Conservation (phyloP, 2,797 vertebrate species). For the Phalanger gymnotis region DNA sequence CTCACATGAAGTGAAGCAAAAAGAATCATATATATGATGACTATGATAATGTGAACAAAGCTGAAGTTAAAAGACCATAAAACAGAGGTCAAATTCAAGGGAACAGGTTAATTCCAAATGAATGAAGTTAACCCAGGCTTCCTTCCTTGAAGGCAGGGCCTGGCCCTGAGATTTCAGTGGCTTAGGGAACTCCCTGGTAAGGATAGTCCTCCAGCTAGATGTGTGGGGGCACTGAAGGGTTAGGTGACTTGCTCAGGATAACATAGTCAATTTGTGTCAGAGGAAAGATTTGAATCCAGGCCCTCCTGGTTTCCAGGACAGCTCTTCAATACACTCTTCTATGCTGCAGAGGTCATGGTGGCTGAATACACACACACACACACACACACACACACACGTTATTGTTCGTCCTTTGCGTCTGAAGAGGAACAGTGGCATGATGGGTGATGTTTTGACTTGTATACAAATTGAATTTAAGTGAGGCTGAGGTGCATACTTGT, state of each 20-base stretch:
- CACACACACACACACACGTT: too few species aligned
- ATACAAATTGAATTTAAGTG: neutral
- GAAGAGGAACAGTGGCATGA: neutral
- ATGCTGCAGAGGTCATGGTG: neutral
- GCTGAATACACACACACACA: neutral
- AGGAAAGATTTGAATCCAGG: neutral
- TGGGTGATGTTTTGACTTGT: neutral
- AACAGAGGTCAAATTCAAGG: neutral
- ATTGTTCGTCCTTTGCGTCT: too few species aligned
- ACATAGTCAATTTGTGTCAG: neutral
- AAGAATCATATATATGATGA: neutral
- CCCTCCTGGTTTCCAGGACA: neutral
- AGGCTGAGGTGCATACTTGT: rapidly evolving
- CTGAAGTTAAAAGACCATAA: neutral
- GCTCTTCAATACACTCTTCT: neutral
- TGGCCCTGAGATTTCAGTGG: neutral
- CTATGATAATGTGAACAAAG: neutral
- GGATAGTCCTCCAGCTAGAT: neutral
- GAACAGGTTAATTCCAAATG: neutral
- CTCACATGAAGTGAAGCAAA: neutral
- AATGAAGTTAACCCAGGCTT: neutral
- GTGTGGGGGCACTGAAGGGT: neutral
- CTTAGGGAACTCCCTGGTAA: neutral
- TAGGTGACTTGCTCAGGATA: neutral
- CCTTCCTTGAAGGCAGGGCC: neutral